These are phyloP conservation scores for Pyrocoelia pectoralis DNA, from an alignment of 2,888 invertebrate genomes.

Conservation along the genomic window DNA sequence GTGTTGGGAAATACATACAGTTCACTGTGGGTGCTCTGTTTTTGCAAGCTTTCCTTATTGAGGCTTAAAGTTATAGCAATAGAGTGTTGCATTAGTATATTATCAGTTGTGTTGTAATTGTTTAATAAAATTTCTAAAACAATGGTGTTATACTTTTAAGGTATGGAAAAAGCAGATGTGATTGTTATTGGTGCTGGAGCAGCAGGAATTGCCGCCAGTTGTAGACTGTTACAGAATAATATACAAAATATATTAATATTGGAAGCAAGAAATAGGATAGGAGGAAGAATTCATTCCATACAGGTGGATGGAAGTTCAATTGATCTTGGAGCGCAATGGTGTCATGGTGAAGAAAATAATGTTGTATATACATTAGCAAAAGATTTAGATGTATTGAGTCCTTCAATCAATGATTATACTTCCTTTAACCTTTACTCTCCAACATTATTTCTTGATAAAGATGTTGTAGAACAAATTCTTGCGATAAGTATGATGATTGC, in stretches of 20 bases:
- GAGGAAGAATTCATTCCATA: constrained; percentile 50
- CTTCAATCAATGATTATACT: constrained; percentile 57
- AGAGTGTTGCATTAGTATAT: too few species aligned
- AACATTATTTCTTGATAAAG: constrained; percentile 44
- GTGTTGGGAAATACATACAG: too few species aligned
- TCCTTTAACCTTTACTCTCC: constrained; percentile 51
- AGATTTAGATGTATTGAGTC: constrained; percentile 48
- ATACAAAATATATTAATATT: constrained; percentile 61
- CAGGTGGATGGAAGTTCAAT: constrained; percentile 41
- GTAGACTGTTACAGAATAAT: constrained; percentile 60
- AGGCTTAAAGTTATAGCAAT: too few species aligned
- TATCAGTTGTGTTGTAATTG: background rate
- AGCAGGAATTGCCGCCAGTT: constrained; percentile 65
- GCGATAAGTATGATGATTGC: constrained; percentile 44
- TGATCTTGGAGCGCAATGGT: constrained; percentile 57
- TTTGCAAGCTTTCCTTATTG: too few species aligned
- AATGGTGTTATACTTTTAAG: background rate
- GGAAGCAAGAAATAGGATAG: constrained; percentile 57
- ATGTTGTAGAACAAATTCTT: constrained; percentile 47
- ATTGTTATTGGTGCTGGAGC: constrained; percentile 68
- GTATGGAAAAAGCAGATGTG: constrained; percentile 49
- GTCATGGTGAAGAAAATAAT: constrained; percentile 57
- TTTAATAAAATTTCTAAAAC: too few species aligned
- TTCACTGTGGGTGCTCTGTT: too few species aligned
- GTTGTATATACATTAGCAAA: constrained; percentile 54